phyloP scores from a whole-genome alignment of 1,140 invertebrate genomes.

The Drosophila orosa region DNA sequence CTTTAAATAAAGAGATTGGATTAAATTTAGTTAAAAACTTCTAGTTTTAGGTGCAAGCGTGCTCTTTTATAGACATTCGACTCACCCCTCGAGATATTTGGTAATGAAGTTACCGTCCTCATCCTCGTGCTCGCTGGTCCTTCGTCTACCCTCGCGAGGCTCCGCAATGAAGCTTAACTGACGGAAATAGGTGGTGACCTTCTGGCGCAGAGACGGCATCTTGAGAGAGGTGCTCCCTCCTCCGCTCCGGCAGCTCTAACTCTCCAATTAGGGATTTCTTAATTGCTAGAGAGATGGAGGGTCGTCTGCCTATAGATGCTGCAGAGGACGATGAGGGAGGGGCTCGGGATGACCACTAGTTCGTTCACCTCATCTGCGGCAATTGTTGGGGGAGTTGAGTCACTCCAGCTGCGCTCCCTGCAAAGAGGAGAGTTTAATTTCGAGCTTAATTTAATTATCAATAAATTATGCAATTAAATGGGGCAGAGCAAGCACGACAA shows the following conservation, averaged over 20 bases:
- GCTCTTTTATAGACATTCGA: not conserved
- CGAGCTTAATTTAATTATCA: slow-evolving; percentile 71
- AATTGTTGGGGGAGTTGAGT: slow-evolving; percentile 55
- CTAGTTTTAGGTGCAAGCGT: not conserved
- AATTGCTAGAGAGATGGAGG: slow-evolving; percentile 47
- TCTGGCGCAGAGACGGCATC: slow-evolving; percentile 90
- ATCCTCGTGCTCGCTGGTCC: slow-evolving; percentile 78
- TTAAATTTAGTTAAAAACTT: not conserved
- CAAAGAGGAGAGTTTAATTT: slow-evolving; percentile 42
- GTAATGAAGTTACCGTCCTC: slow-evolving; percentile 89
- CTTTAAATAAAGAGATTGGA: slow-evolving; percentile 21
- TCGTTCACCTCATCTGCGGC: slow-evolving; percentile 72
- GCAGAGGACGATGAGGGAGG: not conserved
- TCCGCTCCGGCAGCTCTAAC: slow-evolving; percentile 18
- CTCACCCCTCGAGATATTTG: slow-evolving; percentile 90
- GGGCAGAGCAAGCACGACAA: slow-evolving; percentile 24
- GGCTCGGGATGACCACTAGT: slow-evolving; percentile 49
- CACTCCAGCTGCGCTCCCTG: slow-evolving; percentile 34
- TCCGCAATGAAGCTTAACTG: slow-evolving; percentile 89
- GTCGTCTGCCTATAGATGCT: slow-evolving; percentile 21
- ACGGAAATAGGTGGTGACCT: slow-evolving; percentile 90
- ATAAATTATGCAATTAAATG: slow-evolving; percentile 79
- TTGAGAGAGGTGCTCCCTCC: slow-evolving; percentile 26
- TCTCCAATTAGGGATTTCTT: slow-evolving; percentile 53
- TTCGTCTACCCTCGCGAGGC: slow-evolving; percentile 84